These are phyloP conservation scores for Cryptus armator DNA, from an alignment of 2,888 invertebrate genomes.

Conservation along the genomic window DNA sequence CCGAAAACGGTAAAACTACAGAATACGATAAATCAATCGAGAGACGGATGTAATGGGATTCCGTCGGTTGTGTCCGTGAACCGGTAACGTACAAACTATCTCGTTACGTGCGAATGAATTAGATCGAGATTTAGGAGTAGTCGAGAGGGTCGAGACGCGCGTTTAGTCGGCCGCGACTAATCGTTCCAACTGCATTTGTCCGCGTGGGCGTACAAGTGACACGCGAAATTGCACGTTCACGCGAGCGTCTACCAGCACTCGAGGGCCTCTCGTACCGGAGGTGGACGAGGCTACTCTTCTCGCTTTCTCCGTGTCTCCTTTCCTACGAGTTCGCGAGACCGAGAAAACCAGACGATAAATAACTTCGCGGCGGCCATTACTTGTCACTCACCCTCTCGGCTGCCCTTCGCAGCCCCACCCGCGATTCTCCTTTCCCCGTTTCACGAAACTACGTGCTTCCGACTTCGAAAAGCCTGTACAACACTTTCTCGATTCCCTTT, in stretches of 20 bases:
- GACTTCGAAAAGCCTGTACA: background rate
- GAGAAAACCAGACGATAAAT: slow-evolving; percentile 76
- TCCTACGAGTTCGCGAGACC: slow-evolving; percentile 43
- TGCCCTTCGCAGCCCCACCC: slow-evolving; percentile 31
- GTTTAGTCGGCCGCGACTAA: slow-evolving; percentile 69
- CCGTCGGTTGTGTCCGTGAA: slow-evolving; percentile 24
- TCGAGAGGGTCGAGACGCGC: slow-evolving; percentile 54
- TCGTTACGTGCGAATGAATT: slow-evolving; percentile 61
- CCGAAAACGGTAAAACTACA: background rate
- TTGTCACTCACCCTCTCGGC: slow-evolving; percentile 78
- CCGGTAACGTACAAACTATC: slow-evolving; percentile 17
- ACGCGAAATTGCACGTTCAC: slow-evolving; percentile 70
- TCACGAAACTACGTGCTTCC: slow-evolving; percentile 27
- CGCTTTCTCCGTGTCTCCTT: slow-evolving; percentile 39
- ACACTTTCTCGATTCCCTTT: background rate
- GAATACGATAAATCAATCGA: slow-evolving; percentile 6
- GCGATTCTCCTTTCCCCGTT: slow-evolving; percentile 1
- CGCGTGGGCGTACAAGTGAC: slow-evolving; percentile 69
- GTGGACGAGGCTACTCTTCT: slow-evolving; percentile 21
- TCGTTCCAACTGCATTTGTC: slow-evolving; percentile 49
- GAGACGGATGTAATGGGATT: background rate
- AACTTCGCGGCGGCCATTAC: slow-evolving; percentile 82
- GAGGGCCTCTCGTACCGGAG: slow-evolving; percentile 27
- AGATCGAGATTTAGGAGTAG: slow-evolving; percentile 62
- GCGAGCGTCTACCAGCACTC: slow-evolving; percentile 45